A percentile compares a stretch with the other conserved stretches of the same genome.
Conservation (phyloP, 2,113 vertebrate genomes). For the Mormyrus lacerda region DNA sequence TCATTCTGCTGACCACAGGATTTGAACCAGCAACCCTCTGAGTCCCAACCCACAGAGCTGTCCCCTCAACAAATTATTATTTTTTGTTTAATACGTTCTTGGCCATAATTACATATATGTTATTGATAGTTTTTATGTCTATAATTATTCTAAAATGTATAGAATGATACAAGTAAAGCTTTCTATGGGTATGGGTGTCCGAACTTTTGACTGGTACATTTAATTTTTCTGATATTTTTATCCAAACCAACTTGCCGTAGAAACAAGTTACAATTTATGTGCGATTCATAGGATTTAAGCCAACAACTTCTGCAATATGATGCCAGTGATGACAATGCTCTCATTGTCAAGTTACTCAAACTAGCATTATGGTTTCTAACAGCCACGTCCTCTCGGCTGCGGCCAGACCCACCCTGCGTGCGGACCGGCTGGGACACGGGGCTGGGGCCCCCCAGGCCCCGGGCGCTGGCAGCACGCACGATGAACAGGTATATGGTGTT, state of each 20-base stretch:
- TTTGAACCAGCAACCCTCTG: neutral
- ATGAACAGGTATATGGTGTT: constrained; percentile 95
- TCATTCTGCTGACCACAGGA: neutral
- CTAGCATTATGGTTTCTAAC: neutral
- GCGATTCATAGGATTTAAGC: neutral
- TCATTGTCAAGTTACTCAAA: neutral
- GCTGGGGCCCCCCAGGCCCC: constrained; percentile 88
- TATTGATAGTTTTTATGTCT: neutral
- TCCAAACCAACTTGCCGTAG: neutral
- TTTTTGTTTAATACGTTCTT: neutral
- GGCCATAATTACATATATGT: neutral
- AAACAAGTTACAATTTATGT: neutral
- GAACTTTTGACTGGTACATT: neutral
- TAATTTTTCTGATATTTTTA: neutral
- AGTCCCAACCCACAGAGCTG: neutral
- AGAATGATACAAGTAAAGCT: neutral
- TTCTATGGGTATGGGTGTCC: neutral
- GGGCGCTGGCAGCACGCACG: constrained; percentile 81
- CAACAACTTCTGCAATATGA: neutral
- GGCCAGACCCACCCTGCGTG: constrained; percentile 75
- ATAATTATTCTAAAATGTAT: neutral
- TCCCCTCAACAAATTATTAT: neutral
- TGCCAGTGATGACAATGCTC: neutral
- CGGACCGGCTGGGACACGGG: constrained; percentile 89
- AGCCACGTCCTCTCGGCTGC: neutral